Evolutionary conservation across 2,888 invertebrate species (phyloP).

Genomic region (Tachina fera): DNA sequence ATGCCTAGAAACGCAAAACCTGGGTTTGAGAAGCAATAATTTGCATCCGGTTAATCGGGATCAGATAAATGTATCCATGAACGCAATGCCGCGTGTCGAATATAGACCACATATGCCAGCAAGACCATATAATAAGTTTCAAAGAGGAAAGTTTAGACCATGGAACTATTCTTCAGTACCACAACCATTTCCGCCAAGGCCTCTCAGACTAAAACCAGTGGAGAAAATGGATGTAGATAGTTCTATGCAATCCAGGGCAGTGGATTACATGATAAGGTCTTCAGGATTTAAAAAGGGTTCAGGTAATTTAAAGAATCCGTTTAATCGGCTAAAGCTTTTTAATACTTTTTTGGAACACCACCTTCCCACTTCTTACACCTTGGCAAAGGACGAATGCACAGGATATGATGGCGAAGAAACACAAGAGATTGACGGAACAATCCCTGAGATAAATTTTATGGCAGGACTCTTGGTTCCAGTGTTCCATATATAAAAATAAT

Average conservation of each 20-base stretch:
- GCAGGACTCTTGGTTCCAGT: slow-evolving; percentile 10
- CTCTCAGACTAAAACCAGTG: slow-evolving; percentile 1
- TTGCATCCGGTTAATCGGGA: neutral
- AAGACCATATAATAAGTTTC: neutral
- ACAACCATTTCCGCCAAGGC: slow-evolving; percentile 11
- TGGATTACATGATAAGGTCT: slow-evolving; percentile 5
- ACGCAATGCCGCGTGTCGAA: neutral
- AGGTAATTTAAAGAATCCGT: neutral
- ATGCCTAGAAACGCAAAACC: slow-evolving; percentile 9
- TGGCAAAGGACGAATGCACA: neutral
- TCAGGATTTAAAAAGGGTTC: neutral
- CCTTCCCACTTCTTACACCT: neutral
- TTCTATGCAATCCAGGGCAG: neutral
- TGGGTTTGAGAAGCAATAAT: neutral
- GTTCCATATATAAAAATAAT: slow-evolving; percentile 25
- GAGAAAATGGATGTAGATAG: slow-evolving; percentile 20
- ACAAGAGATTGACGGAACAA: neutral
- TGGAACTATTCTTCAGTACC: neutral
- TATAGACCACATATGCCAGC: neutral
- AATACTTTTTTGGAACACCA: neutral
- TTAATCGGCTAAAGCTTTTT: neutral
- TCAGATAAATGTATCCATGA: neutral
- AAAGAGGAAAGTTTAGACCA: neutral
- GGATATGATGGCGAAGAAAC: neutral
- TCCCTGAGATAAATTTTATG: slow-evolving; percentile 52